phyloP scores from a whole-genome alignment of 2,888 invertebrate species.

The Trimorus sp. region DNA sequence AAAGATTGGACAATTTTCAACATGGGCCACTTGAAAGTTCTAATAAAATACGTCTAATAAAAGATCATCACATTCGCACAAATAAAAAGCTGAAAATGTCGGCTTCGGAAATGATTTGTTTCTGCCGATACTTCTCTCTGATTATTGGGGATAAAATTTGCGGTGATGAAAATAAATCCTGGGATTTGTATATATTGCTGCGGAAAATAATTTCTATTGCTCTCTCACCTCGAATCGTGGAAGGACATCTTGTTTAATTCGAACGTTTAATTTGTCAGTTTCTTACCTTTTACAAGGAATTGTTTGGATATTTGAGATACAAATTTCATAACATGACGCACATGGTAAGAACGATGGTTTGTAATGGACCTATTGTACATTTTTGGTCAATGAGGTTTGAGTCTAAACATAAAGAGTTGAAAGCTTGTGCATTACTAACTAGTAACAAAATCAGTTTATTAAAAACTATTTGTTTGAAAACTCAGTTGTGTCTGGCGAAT shows the following conservation, averaged over 20 bases:
- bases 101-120: conserved; percentile 29
- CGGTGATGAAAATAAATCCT: conserved; percentile 17
- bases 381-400: conserved; percentile 65
- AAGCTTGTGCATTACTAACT: conserved; percentile 13
- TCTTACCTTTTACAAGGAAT: conserved; percentile 31
- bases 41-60: conserved; percentile 33
- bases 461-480: conserved; percentile 29
- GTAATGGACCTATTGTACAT: conserved; percentile 51
- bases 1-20: conserved; percentile 25
- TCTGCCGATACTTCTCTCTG: conserved; percentile 26
- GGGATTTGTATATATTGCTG: conserved; percentile 40
- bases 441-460: conserved; percentile 32
- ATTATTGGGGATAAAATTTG: conserved; percentile 33
- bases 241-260: conserved; percentile 36
- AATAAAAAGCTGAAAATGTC: conserved; percentile 43
- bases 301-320: conserved; percentile 45
- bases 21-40: neutral
- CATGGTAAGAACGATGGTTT: conserved; percentile 30
- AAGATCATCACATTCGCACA: conserved; percentile 18
- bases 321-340: conserved; percentile 66
- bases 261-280: conserved; percentile 38
- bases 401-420: conserved; percentile 56
- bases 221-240: conserved; percentile 36
- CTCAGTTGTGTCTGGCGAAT: conserved; percentile 27
- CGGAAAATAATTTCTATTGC: conserved; percentile 33